Conservation (phyloP, 2,113 vertebrate species). For the Shinisaurus crocodilurus region DNA sequence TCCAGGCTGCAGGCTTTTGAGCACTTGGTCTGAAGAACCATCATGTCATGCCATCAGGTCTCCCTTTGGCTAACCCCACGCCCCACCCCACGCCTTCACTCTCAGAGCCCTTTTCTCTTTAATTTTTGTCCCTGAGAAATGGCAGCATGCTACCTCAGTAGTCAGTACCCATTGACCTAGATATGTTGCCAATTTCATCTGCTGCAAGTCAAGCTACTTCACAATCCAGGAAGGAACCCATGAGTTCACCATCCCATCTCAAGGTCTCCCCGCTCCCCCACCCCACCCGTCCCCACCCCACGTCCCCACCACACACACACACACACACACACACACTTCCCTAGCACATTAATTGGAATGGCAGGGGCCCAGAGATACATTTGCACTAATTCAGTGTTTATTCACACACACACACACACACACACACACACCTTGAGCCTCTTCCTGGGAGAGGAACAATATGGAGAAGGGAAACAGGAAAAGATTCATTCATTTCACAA, state of each 20-base stretch:
- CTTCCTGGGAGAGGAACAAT: not conserved
- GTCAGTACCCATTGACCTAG: not conserved
- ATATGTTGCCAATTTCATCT: not conserved
- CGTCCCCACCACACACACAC: not conserved
- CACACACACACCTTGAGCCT: not conserved
- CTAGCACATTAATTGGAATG: not conserved
- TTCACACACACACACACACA: too few species aligned
- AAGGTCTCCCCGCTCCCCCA: not conserved
- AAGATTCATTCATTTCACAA: not conserved
- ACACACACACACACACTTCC: not conserved
- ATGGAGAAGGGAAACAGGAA: not conserved
- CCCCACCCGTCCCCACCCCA: too few species aligned
- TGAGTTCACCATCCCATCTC: not conserved
- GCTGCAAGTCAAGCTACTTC: not conserved
- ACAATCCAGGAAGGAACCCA: not conserved
- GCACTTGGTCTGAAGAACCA: not conserved
- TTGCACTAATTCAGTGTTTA: not conserved
- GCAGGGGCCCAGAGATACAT: not conserved
- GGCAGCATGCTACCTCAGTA: too few species aligned
- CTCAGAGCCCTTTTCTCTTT: not conserved
- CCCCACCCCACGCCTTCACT: not conserved
- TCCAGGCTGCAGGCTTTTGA: not conserved
- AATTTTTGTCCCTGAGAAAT: not conserved
- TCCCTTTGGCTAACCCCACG: not conserved
- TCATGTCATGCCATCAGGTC: not conserved